Evolutionary conservation across 2,888 invertebrate genomes (phyloP).

Genomic region (Eristalis pertinax): DNA sequence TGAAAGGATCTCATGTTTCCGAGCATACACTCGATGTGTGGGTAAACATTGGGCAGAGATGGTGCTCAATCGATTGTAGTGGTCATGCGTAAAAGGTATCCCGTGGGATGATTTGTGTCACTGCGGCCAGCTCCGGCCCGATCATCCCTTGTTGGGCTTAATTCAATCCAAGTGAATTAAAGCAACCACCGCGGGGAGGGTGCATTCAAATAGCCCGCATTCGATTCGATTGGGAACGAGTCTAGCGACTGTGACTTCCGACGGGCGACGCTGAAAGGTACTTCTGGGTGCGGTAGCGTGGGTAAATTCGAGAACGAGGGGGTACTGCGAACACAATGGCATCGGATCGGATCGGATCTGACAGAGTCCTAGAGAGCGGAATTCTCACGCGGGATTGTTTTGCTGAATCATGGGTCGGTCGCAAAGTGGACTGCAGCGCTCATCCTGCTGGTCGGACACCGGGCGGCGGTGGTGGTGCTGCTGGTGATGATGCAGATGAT

Average conservation of each 20-base stretch:
- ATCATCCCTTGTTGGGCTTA: slow-evolving; percentile 58
- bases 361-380: slow-evolving; percentile 3
- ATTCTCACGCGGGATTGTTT: slow-evolving; percentile 50
- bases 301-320: slow-evolving; percentile 56
- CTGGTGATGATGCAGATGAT: slow-evolving; percentile 59
- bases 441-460: slow-evolving; percentile 51
- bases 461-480: slow-evolving; percentile 4
- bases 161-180: slow-evolving; percentile 65
- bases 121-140: slow-evolving; percentile 44
- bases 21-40: slow-evolving; percentile 23
- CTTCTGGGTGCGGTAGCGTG: slow-evolving; percentile 58
- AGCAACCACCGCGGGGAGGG: slow-evolving; percentile 46
- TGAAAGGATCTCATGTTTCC: slow-evolving; percentile 56
- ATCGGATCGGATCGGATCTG: not conserved
- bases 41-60: slow-evolving; percentile 40
- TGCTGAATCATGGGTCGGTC: slow-evolving; percentile 28
- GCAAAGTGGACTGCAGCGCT: slow-evolving; percentile 54
- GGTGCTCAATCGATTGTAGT: slow-evolving; percentile 39
- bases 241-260: slow-evolving; percentile 44
- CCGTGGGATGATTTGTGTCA: slow-evolving; percentile 62
- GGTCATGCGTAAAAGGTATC: slow-evolving; percentile 60
- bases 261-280: slow-evolving; percentile 23
- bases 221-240: slow-evolving; percentile 12
- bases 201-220: slow-evolving; percentile 58
- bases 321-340: slow-evolving; percentile 41